Evolutionary conservation across 2,888 invertebrate genomes (phyloP).

Genomic region (Polymixis flavicincta): DNA sequence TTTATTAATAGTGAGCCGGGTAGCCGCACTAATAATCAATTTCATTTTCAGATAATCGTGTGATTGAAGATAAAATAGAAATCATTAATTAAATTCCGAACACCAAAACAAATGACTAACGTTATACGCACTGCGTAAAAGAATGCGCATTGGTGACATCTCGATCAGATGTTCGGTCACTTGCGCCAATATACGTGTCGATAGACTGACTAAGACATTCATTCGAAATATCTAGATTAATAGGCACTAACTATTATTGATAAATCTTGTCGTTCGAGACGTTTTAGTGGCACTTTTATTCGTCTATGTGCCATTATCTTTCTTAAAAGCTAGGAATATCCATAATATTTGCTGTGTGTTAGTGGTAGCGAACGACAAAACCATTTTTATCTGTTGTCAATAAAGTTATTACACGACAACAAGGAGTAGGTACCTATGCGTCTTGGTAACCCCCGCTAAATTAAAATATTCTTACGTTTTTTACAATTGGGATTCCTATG

Average conservation of each 20-base stretch:
- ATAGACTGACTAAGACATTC: conserved; percentile 22
- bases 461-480: too few relatives aligned
- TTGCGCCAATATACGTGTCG: conserved; percentile 16
- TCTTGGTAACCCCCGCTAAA: too few relatives aligned
- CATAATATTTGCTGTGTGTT: background rate
- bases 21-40: too few relatives aligned
- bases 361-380: background rate
- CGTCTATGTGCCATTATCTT: background rate
- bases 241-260: conserved; percentile 18
- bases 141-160: conserved; percentile 19
- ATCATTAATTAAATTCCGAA: background rate
- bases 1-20: background rate
- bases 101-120: conserved; percentile 37
- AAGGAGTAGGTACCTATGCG: too few relatives aligned
- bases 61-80: background rate
- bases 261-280: conserved; percentile 27
- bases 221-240: conserved; percentile 31
- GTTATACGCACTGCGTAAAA: conserved; percentile 3
- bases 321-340: background rate
- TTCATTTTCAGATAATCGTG: too few relatives aligned
- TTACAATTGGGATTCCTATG: too few relatives aligned
- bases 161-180: conserved; percentile 18
- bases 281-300: conserved; percentile 31
- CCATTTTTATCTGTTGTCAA: background rate
- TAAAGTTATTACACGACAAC: too few relatives aligned